Percentiles rank a stretch among this genome's conserved stretches.
These are phyloP conservation scores for Ellobium chinense DNA, from an alignment of 2,888 invertebrate genomes.

Conservation along the genomic window DNA sequence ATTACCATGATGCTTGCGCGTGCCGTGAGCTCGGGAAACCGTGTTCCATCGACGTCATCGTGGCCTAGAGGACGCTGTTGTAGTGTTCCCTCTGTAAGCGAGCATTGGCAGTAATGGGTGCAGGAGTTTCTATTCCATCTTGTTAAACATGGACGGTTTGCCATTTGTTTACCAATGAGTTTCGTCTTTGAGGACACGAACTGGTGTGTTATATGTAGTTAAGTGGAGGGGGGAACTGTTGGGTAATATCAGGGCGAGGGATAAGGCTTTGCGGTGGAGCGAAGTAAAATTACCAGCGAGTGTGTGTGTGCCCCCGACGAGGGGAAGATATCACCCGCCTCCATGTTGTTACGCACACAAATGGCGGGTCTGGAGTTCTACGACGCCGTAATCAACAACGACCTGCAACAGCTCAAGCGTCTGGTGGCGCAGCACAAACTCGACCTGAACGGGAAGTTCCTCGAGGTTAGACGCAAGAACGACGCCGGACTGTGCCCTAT, in stretches of 20 bases:
- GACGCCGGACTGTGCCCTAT: slow-evolving; percentile 77
- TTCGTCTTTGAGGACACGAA: neutral
- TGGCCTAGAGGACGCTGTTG: slow-evolving; percentile 37
- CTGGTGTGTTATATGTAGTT: neutral
- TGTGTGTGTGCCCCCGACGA: slow-evolving; percentile 35
- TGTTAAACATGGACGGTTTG: neutral
- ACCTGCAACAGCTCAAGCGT: slow-evolving; percentile 73
- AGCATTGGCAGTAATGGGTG: slow-evolving; percentile 25
- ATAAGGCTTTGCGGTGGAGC: slow-evolving; percentile 25
- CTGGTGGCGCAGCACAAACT: slow-evolving; percentile 77
- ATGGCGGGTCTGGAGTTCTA: slow-evolving; percentile 77
- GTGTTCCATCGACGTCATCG: slow-evolving; percentile 33
- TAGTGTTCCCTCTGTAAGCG: neutral
- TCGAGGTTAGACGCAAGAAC: slow-evolving; percentile 77
- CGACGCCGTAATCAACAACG: slow-evolving; percentile 78
- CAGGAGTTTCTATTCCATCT: slow-evolving; percentile 26
- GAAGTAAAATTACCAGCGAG: slow-evolving; percentile 36
- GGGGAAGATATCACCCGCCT: slow-evolving; percentile 37
- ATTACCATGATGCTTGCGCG: neutral
- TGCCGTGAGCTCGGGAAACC: neutral
- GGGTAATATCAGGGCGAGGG: neutral
- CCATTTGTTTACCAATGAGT: neutral
- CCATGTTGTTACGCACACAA: slow-evolving; percentile 71
- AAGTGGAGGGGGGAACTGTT: neutral
- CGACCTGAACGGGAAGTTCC: slow-evolving; percentile 77